Evolutionary conservation across 1,140 invertebrate genomes (phyloP).

Genomic region (Xylocopa sonorina): DNA sequence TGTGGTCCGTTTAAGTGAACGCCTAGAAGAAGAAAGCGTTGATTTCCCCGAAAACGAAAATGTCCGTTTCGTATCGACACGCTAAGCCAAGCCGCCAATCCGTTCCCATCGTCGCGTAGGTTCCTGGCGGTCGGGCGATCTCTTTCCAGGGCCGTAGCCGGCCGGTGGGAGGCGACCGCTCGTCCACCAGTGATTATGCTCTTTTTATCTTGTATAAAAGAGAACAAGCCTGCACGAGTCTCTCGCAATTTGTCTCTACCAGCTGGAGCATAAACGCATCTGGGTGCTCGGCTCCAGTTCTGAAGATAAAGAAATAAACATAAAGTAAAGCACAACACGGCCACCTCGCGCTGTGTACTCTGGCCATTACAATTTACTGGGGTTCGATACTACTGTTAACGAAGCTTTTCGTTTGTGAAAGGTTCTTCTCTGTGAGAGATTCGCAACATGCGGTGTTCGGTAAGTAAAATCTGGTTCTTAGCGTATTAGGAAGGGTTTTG

Average conservation of each 20-base stretch:
- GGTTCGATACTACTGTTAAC: background rate
- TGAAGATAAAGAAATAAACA: no score
- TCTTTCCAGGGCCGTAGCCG: slow-evolving; percentile 7
- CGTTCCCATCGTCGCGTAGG: slow-evolving; percentile 34
- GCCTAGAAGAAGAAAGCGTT: slow-evolving; percentile 59
- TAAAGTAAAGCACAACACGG: no score
- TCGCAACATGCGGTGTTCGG: slow-evolving; percentile 64
- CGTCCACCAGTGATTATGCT: slow-evolving; percentile 48
- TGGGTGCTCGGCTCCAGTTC: no score
- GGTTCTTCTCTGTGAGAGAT: background rate
- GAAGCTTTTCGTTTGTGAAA: background rate
- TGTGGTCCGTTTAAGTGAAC: background rate
- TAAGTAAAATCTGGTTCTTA: slow-evolving; percentile 49
- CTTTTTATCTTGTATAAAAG: slow-evolving; percentile 76
- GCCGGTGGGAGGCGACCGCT: slow-evolving; percentile 53
- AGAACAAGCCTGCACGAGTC: slow-evolving; percentile 60
- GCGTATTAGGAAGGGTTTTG: background rate
- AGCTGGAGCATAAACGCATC: background rate
- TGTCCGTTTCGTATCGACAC: slow-evolving; percentile 38
- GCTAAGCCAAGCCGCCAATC: slow-evolving; percentile 3
- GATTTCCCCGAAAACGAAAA: slow-evolving; percentile 66
- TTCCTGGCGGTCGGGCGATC: slow-evolving; percentile 21
- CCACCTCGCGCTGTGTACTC: background rate
- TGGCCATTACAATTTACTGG: background rate
- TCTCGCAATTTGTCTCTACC: slow-evolving; percentile 72